Conservation (phyloP, 23 tunicate genomes). For the Aplidium turbinatum region DNA sequence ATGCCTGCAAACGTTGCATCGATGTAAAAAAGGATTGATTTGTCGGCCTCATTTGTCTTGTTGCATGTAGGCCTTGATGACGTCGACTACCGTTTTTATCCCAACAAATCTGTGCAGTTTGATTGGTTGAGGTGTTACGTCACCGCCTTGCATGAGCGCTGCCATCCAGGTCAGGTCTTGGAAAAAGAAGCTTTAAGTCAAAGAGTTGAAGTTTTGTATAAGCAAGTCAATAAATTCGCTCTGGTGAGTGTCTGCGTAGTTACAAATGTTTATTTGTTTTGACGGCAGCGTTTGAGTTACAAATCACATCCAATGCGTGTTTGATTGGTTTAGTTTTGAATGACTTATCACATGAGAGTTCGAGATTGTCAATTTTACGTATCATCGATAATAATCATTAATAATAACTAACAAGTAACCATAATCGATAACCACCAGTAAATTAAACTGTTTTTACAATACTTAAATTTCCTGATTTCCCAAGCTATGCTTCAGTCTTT, state of each 20-base stretch:
- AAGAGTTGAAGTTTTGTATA: conserved; percentile 48
- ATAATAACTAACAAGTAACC: no score
- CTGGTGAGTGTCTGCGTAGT: conserved; percentile 44
- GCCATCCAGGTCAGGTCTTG: not conserved
- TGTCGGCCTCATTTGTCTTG: no score
- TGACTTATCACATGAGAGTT: no score
- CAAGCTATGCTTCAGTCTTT: no score
- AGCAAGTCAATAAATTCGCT: conserved; percentile 73
- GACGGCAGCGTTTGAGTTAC: not conserved
- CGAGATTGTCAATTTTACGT: no score
- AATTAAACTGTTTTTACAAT: no score
- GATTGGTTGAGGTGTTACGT: conserved; percentile 63
- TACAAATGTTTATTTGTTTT: not conserved
- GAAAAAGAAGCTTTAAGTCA: not conserved
- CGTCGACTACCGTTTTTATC: conserved; percentile 67
- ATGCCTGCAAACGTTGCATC: no score
- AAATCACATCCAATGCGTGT: not conserved
- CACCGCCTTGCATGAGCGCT: not conserved
- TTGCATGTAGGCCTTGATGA: conserved; percentile 81
- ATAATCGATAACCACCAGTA: no score
- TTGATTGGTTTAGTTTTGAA: not conserved
- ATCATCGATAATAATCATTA: no score
- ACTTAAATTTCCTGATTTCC: no score
- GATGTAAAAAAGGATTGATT: no score
- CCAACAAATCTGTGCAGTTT: conserved; percentile 51